Evolutionary conservation across 2,797 vertebrate species (phyloP).

Genomic region (Oreochromis grahami): DNA sequence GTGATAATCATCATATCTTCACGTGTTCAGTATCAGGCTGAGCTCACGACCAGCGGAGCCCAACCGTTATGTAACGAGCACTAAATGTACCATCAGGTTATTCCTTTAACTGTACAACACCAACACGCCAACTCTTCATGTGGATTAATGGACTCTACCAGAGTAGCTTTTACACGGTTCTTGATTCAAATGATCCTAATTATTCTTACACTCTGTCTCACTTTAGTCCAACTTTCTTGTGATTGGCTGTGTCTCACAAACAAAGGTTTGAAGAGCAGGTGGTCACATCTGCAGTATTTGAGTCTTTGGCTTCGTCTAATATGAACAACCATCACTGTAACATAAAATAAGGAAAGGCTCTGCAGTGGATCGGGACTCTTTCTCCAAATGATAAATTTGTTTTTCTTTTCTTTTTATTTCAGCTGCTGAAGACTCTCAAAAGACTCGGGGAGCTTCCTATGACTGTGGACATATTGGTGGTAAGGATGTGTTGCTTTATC

Average conservation of each 20-base stretch:
- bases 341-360: not conserved
- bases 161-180: not conserved
- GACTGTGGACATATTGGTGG: slow-evolving; percentile 95
- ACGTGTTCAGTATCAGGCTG: not conserved
- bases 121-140: not conserved
- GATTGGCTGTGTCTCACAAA: not conserved
- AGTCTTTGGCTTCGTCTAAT: rapidly evolving
- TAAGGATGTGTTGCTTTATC: slow-evolving; percentile 60
- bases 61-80: not conserved
- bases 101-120: not conserved
- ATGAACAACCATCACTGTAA: not conserved
- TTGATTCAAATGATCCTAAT: not conserved
- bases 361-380: not conserved
- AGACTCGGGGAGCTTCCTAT: slow-evolving; percentile 89
- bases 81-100: not conserved
- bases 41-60: not conserved
- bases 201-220: not conserved
- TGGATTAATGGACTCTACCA: not conserved
- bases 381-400: not conserved
- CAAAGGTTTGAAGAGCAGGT: not conserved
- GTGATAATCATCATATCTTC: not conserved
- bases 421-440: slow-evolving; percentile 93
- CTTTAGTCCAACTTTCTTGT: not conserved
- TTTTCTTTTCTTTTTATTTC: not conserved
- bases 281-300: not conserved